A percentile compares a stretch with the other conserved stretches of the same genome.
Conservation (phyloP, 2,888 invertebrate species). For the Drosophila paramelanica region DNA sequence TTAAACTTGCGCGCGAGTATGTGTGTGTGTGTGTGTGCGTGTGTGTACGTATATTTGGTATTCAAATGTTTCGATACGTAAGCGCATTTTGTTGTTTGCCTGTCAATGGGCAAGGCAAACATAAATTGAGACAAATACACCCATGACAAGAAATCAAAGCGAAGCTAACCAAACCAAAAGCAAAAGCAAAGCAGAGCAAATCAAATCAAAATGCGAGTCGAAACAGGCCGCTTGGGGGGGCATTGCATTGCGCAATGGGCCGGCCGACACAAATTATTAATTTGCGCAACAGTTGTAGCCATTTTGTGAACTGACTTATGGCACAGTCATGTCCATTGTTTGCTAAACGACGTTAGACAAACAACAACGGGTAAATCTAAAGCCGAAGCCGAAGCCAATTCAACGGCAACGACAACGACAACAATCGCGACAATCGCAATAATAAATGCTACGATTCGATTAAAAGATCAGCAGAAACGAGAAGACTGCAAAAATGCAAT, state of each 20-base stretch:
- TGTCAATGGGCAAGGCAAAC: constrained; percentile 49
- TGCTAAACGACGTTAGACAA: constrained; percentile 77
- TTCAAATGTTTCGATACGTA: constrained; percentile 10
- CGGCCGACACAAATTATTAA: constrained; percentile 63
- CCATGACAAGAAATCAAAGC: constrained; percentile 56
- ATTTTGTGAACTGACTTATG: constrained; percentile 70
- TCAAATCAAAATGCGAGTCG: constrained; percentile 31
- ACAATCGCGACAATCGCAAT: constrained; percentile 69
- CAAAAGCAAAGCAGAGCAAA: constrained; percentile 22
- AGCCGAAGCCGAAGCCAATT: constrained; percentile 5
- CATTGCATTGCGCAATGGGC: constrained; percentile 52
- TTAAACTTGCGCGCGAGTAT: background rate
- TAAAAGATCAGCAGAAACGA: constrained; percentile 75
- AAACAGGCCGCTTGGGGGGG: constrained; percentile 20
- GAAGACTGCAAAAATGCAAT: constrained; percentile 40
- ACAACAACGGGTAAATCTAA: constrained; percentile 32
- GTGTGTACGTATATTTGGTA: constrained; percentile 8
- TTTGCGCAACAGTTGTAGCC: constrained; percentile 72
- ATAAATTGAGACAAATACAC: constrained; percentile 57
- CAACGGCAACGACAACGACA: constrained; percentile 26
- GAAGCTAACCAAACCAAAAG: constrained; percentile 21
- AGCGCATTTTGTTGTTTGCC: constrained; percentile 41
- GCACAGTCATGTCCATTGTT: constrained; percentile 73
- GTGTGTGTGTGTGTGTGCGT: constrained; percentile 8
- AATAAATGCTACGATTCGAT: constrained; percentile 81